These are phyloP conservation scores for Drosophila paranaensis DNA, from an alignment of 2,888 invertebrate genomes.

Conservation along the genomic window DNA sequence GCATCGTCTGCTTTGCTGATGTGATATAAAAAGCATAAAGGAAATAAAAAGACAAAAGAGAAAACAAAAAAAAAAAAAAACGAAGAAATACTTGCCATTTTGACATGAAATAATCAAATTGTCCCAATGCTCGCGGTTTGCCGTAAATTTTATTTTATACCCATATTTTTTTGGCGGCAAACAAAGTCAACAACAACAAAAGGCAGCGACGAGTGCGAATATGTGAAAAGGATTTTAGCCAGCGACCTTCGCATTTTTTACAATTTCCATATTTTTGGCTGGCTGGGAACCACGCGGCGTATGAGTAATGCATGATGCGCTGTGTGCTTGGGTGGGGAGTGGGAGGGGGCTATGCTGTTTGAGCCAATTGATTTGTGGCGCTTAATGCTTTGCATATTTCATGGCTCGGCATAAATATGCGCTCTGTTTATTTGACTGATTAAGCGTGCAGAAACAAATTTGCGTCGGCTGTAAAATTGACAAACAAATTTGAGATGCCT, in stretches of 20 bases:
- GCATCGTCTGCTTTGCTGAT: slow-evolving; percentile 42
- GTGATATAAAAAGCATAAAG: slow-evolving; percentile 69
- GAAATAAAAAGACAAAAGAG: slow-evolving; percentile 1
- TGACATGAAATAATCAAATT: slow-evolving; percentile 76
- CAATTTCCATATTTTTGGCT: slow-evolving; percentile 44
- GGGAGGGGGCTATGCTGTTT: slow-evolving; percentile 4
- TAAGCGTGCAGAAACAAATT: slow-evolving; percentile 14
- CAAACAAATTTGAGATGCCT: slow-evolving; percentile 50
- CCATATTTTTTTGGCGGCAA: slow-evolving; percentile 23
- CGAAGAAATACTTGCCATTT: slow-evolving; percentile 50
- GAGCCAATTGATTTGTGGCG: slow-evolving; percentile 27
- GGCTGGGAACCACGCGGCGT: slow-evolving; percentile 32
- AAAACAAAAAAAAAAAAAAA: slow-evolving; percentile 15
- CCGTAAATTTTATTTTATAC: slow-evolving; percentile 29
- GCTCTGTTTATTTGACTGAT: slow-evolving; percentile 35
- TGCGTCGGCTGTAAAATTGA: slow-evolving; percentile 33
- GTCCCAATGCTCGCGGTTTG: slow-evolving; percentile 56
- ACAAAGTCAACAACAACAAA: slow-evolving; percentile 4
- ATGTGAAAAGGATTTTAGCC: slow-evolving; percentile 33
- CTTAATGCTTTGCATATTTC: slow-evolving; percentile 21
- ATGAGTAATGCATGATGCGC: slow-evolving; percentile 27
- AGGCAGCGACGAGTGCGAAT: slow-evolving; percentile 1
- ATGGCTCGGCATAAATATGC: slow-evolving; percentile 4
- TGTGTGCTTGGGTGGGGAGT: slow-evolving; percentile 2
- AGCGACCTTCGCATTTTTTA: slow-evolving; percentile 13